These are phyloP conservation scores for Solenopsis fugax DNA, from an alignment of 1,140 invertebrate genomes.

Conservation along the genomic window DNA sequence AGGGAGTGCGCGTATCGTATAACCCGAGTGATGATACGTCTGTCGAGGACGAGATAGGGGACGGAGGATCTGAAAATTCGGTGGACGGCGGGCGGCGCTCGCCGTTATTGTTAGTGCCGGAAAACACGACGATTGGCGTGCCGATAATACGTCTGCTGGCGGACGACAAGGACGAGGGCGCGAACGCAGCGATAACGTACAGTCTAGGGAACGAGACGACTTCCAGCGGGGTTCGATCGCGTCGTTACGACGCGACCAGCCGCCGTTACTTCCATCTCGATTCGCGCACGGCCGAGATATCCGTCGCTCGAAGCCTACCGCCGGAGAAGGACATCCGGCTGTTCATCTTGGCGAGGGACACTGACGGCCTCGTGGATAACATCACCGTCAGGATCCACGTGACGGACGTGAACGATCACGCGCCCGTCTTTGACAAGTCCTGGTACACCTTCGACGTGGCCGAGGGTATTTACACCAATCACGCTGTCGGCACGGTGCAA, in stretches of 20 bases:
- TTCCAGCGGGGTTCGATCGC: conserved; percentile 12
- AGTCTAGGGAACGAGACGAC: conserved; percentile 83
- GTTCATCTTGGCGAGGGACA: conserved; percentile 92
- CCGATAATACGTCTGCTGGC: conserved; percentile 93
- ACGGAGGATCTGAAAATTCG: conserved; percentile 84
- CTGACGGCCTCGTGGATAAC: conserved; percentile 90
- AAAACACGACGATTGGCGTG: conserved; percentile 91
- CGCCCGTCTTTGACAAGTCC: conserved; percentile 92
- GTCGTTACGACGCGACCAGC: conserved; percentile 62
- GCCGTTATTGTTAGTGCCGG: conserved; percentile 91
- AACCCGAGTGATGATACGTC: conserved; percentile 79
- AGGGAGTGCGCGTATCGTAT: conserved; percentile 89
- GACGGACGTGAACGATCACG: conserved; percentile 95
- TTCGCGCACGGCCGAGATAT: conserved; percentile 91
- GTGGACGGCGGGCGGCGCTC: conserved; percentile 73
- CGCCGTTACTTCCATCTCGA: conserved; percentile 90
- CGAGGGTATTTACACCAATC: conserved; percentile 91
- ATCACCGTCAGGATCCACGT: conserved; percentile 90
- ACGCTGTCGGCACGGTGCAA: conserved; percentile 91
- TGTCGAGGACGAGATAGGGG: conserved; percentile 82
- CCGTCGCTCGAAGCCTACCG: conserved; percentile 91
- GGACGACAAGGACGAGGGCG: conserved; percentile 92
- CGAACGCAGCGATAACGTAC: conserved; percentile 92
- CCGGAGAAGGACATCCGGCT: conserved; percentile 93
- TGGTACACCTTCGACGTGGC: conserved; percentile 94